A percentile compares a stretch with the other conserved stretches of the same genome.
These are phyloP conservation scores for Scaptomyza parva DNA, from an alignment of 2,888 invertebrate genomes.

Conservation along the genomic window DNA sequence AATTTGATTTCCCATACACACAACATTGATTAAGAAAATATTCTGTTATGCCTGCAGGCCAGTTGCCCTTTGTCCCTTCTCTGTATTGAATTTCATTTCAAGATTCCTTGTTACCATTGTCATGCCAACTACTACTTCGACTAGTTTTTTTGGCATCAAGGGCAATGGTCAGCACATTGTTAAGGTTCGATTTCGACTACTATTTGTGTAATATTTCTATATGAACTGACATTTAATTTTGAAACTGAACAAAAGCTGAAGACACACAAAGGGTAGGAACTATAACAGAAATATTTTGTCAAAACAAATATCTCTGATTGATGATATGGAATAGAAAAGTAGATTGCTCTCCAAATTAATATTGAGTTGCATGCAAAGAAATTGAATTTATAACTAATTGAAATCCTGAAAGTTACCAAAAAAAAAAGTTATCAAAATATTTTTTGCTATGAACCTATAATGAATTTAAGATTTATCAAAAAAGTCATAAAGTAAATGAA, in stretches of 20 bases:
- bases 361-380: neutral
- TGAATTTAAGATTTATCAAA: too few relatives aligned
- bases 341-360: neutral
- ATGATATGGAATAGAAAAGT: neutral
- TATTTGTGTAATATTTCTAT: neutral
- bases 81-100: constrained; percentile 55
- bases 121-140: constrained; percentile 9
- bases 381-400: neutral
- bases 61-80: constrained; percentile 39
- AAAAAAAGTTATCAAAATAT: too few relatives aligned
- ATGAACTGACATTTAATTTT: neutral
- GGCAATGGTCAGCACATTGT: constrained; percentile 63
- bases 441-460: too few relatives aligned
- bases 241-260: neutral
- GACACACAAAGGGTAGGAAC: neutral
- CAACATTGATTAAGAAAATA: constrained; percentile 58
- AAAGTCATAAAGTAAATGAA: too few relatives aligned
- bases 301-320: neutral
- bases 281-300: neutral
- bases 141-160: constrained; percentile 37
- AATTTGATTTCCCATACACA: constrained; percentile 59
- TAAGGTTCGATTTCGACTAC: neutral
- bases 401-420: too few relatives aligned
- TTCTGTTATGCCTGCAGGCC: constrained; percentile 50
- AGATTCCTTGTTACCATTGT: constrained; percentile 24